These are phyloP conservation scores for Spodoptera picta DNA, from an alignment of 2,888 invertebrate genomes.

Conservation along the genomic window DNA sequence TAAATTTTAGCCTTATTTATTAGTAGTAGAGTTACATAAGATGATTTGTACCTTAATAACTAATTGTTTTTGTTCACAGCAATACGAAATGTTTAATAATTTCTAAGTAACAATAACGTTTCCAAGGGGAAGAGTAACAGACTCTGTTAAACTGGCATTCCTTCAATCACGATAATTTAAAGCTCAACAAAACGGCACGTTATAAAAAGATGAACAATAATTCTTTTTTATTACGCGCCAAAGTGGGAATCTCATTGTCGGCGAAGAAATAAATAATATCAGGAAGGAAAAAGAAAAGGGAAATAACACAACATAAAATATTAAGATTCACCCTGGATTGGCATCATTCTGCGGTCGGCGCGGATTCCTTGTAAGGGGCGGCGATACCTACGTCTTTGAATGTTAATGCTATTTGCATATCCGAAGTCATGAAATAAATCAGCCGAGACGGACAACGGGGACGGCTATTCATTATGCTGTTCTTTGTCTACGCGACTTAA, in stretches of 20 bases:
- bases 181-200: constrained; percentile 83
- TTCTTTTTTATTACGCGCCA: constrained; percentile 88
- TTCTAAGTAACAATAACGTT: not conserved
- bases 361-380: constrained; percentile 82
- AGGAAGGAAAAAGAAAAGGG: constrained; percentile 86
- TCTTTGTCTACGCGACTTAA: constrained; percentile 81
- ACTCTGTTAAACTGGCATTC: constrained; percentile 68
- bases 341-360: constrained; percentile 86
- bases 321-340: constrained; percentile 88
- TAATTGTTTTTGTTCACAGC: not conserved
- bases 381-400: constrained; percentile 85
- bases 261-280: constrained; percentile 87
- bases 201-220: constrained; percentile 88
- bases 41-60: no score
- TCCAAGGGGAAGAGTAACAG: constrained; percentile 8
- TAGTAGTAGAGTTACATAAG: not conserved
- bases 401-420: constrained; percentile 88
- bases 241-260: constrained; percentile 89
- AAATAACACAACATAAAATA: constrained; percentile 89
- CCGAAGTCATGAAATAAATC: constrained; percentile 89
- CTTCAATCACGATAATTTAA: constrained; percentile 82
- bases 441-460: constrained; percentile 86
- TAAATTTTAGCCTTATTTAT: no score
- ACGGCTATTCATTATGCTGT: constrained; percentile 82
- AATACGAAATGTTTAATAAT: not conserved